Evolutionary conservation across 2,113 vertebrate genomes (phyloP).

Genomic region (Amphiprion percula): DNA sequence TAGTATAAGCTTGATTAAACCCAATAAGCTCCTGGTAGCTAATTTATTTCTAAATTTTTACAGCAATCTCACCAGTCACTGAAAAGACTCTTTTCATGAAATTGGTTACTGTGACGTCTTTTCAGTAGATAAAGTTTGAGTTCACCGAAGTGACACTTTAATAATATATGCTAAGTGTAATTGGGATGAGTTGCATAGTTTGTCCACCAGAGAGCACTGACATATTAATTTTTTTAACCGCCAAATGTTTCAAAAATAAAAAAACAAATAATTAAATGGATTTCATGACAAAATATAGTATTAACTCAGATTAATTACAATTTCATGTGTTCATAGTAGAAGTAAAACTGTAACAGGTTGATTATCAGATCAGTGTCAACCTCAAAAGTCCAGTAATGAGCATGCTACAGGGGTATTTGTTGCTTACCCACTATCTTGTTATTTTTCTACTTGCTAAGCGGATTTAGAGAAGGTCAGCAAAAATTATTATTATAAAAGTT

Average conservation of each 20-base stretch:
- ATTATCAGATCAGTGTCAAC: no score
- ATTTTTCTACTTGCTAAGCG: no score
- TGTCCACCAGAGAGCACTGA: background rate
- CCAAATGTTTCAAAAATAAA: background rate
- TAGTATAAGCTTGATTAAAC: slow-evolving; percentile 15
- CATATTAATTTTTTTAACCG: no score
- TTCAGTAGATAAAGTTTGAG: background rate
- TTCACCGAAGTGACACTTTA: background rate
- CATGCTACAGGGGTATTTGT: no score
- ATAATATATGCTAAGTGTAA: background rate
- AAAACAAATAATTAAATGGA: background rate
- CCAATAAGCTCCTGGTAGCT: slow-evolving; percentile 9
- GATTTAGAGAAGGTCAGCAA: no score
- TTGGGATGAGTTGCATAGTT: background rate
- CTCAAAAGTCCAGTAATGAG: no score
- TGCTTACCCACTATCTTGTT: no score
- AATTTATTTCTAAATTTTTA: background rate
- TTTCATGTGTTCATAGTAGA: background rate
- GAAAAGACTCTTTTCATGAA: no score
- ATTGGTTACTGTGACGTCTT: no score
- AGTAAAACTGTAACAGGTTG: no score
- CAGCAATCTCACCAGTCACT: slow-evolving; percentile 2
- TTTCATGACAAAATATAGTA: background rate
- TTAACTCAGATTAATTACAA: background rate
- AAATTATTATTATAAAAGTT: no score